A percentile compares a stretch with the other conserved stretches of the same genome.
Conservation (phyloP, 2,888 invertebrate genomes). For the Spisula solida region DNA sequence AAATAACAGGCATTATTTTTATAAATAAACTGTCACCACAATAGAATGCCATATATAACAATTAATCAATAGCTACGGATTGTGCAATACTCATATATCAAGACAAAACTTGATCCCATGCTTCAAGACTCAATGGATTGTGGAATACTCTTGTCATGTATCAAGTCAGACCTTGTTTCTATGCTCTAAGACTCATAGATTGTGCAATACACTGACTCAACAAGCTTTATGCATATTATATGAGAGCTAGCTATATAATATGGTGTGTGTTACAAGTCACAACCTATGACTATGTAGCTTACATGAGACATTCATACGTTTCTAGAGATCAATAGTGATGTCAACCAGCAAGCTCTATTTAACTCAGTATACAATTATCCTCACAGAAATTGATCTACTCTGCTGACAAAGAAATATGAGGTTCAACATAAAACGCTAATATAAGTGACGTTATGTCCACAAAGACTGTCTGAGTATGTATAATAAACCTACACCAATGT, state of each 20-base stretch:
- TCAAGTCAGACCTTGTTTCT: no score
- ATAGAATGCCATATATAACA: neutral
- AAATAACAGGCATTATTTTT: neutral
- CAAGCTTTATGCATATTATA: constrained; percentile 13
- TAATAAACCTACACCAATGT: neutral
- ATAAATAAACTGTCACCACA: neutral
- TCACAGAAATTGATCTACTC: neutral
- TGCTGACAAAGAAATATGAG: neutral
- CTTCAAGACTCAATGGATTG: no score
- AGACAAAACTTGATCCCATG: no score
- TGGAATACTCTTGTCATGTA: no score
- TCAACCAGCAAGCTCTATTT: constrained; percentile 22
- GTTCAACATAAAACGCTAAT: neutral
- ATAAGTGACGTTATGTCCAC: neutral
- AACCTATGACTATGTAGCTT: neutral
- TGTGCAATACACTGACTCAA: constrained; percentile 19
- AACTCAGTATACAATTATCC: constrained; percentile 3
- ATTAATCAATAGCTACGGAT: neutral
- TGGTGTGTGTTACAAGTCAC: neutral
- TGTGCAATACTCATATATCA: neutral
- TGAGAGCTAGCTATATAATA: neutral
- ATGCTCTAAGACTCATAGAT: no score
- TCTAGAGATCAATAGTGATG: neutral
- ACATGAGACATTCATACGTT: neutral
- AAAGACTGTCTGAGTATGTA: neutral